Evolutionary conservation across 35 echinoderm and acorn worm species (phyloP).

Genomic region (Strongylocentrotus purpuratus): DNA sequence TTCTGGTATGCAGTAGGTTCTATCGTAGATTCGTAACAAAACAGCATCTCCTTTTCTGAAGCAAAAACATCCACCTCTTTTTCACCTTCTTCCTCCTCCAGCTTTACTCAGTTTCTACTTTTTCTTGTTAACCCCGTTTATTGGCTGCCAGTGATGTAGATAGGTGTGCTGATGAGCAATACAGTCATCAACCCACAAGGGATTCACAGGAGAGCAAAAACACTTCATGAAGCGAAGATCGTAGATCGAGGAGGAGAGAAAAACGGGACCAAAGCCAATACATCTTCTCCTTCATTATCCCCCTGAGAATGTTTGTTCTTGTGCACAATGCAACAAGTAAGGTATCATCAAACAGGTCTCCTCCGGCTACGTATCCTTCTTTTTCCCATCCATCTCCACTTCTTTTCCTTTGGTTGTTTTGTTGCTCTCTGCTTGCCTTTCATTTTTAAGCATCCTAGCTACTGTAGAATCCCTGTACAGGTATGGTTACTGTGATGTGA

Average conservation of each 20-base stretch:
- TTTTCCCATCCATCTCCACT: neutral
- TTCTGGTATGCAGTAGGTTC: neutral
- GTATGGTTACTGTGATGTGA: neutral
- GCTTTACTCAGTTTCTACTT: neutral
- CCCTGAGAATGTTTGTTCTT: neutral
- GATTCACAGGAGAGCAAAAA: neutral
- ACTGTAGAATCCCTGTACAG: neutral
- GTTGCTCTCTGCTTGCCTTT: neutral
- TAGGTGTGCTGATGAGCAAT: neutral
- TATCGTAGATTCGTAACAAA: neutral
- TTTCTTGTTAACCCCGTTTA: neutral
- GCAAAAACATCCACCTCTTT: neutral
- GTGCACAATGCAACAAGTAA: neutral
- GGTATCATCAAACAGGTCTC: neutral
- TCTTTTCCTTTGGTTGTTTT: neutral
- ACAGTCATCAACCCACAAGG: neutral
- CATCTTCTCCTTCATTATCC: constrained; percentile 6
- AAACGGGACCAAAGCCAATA: neutral
- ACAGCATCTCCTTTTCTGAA: neutral
- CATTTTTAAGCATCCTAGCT: neutral
- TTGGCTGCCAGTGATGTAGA: neutral
- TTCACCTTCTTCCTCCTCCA: neutral
- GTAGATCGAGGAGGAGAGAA: neutral
- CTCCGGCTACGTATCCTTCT: neutral
- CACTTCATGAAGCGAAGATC: constrained; percentile 9